Percentiles rank a stretch among this genome's conserved stretches.
phyloP scores from a whole-genome alignment of 2,888 invertebrate species.

The Melanostoma mellinum region DNA sequence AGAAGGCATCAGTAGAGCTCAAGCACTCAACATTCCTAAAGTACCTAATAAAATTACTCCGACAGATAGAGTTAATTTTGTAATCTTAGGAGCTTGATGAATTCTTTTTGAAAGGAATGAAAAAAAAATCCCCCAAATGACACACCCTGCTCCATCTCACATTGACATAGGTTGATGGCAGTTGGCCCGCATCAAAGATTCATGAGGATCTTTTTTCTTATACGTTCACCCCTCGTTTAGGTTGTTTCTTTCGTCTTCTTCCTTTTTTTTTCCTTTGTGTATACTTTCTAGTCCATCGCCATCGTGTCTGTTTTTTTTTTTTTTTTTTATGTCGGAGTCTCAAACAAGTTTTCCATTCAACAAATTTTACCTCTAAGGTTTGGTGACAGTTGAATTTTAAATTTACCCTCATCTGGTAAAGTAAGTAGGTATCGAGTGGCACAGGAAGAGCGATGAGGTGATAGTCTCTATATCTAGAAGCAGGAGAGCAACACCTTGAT shows the following conservation, averaged over 20 bases:
- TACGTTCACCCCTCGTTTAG: slow-evolving; percentile 21
- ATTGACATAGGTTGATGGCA: slow-evolving; percentile 59
- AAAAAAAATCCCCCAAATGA: slow-evolving; percentile 26
- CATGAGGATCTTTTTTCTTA: slow-evolving; percentile 52
- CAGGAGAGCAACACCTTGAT: slow-evolving; percentile 56
- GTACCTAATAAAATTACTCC: slow-evolving; percentile 39
- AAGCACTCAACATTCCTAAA: slow-evolving; percentile 23
- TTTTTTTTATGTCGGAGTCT: slow-evolving; percentile 38
- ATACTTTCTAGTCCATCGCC: slow-evolving; percentile 21
- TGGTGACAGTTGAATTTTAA: slow-evolving; percentile 65
- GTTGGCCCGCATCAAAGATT: slow-evolving; percentile 66
- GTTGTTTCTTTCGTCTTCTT: slow-evolving; percentile 1
- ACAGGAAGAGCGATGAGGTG: slow-evolving; percentile 12
- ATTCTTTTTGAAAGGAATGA: slow-evolving; percentile 29
- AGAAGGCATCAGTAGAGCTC: slow-evolving; percentile 25
- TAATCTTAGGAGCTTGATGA: slow-evolving; percentile 44
- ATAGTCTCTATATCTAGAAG: slow-evolving; percentile 18
- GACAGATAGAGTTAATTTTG: slow-evolving; percentile 41
- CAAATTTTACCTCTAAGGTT: slow-evolving; percentile 59
- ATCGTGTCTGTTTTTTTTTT: slow-evolving; percentile 22
- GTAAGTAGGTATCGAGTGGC: slow-evolving; percentile 21
- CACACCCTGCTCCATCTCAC: slow-evolving; percentile 43
- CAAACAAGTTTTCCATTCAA: slow-evolving; percentile 57
- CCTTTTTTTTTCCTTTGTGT: neutral
- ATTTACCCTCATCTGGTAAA: slow-evolving; percentile 34